A percentile compares a stretch with the other conserved stretches of the same genome.
Conservation (phyloP, 2,797 vertebrate genomes). For the Danionella dracula region DNA sequence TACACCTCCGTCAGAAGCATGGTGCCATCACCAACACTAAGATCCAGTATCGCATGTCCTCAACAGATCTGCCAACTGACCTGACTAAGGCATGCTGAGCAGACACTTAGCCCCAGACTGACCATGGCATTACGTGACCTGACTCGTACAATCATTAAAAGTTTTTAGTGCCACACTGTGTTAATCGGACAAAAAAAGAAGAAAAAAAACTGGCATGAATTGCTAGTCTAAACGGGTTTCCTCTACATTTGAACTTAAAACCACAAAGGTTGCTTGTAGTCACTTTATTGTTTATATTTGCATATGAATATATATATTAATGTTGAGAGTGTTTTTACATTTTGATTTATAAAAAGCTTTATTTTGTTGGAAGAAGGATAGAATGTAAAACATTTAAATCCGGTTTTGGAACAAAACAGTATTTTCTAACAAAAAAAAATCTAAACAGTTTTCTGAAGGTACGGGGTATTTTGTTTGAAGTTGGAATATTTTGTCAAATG, state of each 20-base stretch:
- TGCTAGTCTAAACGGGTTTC: slow-evolving; percentile 75
- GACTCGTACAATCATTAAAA: slow-evolving; percentile 74
- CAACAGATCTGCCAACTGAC: slow-evolving; percentile 78
- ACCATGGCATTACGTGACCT: slow-evolving; percentile 66
- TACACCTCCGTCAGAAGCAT: slow-evolving; percentile 96
- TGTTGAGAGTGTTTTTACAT: slow-evolving; percentile 69
- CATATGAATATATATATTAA: slow-evolving; percentile 56
- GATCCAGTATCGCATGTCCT: slow-evolving; percentile 90
- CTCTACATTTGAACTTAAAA: slow-evolving; percentile 76
- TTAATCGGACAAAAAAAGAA: slow-evolving; percentile 50
- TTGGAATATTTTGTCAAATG: slow-evolving; percentile 82
- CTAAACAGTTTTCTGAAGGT: slow-evolving; percentile 75
- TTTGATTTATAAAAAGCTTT: slow-evolving; percentile 74
- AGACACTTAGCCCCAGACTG: slow-evolving; percentile 50
- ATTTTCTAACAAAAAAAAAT: slow-evolving; percentile 77
- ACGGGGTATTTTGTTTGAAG: slow-evolving; percentile 66
- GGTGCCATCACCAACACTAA: slow-evolving; percentile 99
- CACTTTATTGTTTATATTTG: slow-evolving; percentile 77
- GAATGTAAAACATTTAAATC: slow-evolving; percentile 68
- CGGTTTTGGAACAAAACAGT: slow-evolving; percentile 68
- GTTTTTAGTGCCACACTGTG: slow-evolving; percentile 79
- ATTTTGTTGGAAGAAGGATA: slow-evolving; percentile 71
- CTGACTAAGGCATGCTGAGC: slow-evolving; percentile 87
- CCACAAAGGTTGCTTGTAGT: slow-evolving; percentile 65
- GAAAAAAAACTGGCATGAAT: slow-evolving; percentile 58